Evolutionary conservation across 1,140 invertebrate genomes (phyloP), one percentile per base, ranked within the genome.

Genomic region (Brevipalpus yothersi): DNA sequence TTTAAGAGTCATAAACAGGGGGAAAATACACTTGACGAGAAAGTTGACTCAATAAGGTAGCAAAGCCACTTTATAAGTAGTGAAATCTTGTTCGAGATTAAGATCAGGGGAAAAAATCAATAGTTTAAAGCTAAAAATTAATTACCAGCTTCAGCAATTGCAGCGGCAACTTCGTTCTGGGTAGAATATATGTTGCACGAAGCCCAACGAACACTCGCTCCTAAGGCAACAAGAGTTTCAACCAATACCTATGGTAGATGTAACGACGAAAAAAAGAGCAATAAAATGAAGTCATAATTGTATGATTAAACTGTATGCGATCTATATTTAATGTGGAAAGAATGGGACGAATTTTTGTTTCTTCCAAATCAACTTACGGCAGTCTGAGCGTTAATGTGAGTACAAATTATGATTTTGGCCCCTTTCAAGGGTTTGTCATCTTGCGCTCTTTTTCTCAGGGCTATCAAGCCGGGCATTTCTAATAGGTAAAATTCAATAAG

Each of bases 161-260:
- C 90, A n/a, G 92, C 89, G 5, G 89, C 90, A 1, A 95, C 91
- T 75, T 96, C 90, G 74, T 96, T 95, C 81, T 93, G 91, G 8
- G 92, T 96, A 45, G 91, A 96, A 72, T 94, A 96, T 65, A 97
- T 97, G 73, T 97, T 97, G 71, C 92, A 97, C 8, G 91, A 89
- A 0, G 89, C 82, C 91, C 91, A 95, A 69, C 91, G 70, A 0
- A 94, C 69, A 55, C 53, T 65, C 62, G 91, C 91, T 0, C 91
- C 92, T 13, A 95, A 74, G 57, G 86, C 82, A 2, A 81, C 79
- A 31, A 96, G 72, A 0, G 91, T 95, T 72, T 97, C 91, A 59
- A 96, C 88, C 43, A 97, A 73, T 12, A 80, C 78, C 77, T 78
- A 66, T 41, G 67, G 68, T 58, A 60, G 63, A 56, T 53, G 63